These are phyloP conservation scores for Rynchops niger DNA, from an alignment of 2,113 vertebrate genomes.

Conservation along the genomic window DNA sequence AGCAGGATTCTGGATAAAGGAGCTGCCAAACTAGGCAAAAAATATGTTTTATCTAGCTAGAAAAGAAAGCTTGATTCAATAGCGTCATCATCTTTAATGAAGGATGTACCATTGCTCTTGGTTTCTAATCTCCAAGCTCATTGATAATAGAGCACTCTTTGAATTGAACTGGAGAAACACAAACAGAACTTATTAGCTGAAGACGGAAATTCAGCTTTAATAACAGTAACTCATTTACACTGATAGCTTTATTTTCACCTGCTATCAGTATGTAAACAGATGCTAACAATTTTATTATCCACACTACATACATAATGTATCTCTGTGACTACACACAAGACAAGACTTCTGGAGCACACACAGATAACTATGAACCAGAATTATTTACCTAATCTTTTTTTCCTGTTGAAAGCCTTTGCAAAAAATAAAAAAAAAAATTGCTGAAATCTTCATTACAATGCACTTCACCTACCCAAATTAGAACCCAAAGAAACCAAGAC, in stretches of 20 bases:
- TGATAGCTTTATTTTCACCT: slow-evolving; percentile 49
- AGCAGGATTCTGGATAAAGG: neutral
- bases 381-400: neutral
- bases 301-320: slow-evolving; percentile 16
- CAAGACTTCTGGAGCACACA: neutral
- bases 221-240: neutral
- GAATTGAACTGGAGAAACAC: neutral
- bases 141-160: slow-evolving; percentile 6
- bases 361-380: slow-evolving; percentile 17
- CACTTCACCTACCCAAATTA: neutral
- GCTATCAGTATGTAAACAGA: slow-evolving; percentile 42
- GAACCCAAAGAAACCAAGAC: neutral
- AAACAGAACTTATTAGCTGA: slow-evolving; percentile 13
- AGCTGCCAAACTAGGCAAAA: neutral
- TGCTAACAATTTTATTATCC: slow-evolving; percentile 39
- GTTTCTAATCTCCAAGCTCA: slow-evolving; percentile 11
- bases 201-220: slow-evolving; percentile 26
- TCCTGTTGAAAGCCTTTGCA: neutral
- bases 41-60: neutral
- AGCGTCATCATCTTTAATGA: neutral
- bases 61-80: neutral
- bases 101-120: neutral
- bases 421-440: neutral
- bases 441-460: neutral
- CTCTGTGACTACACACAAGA: neutral